These are phyloP conservation scores for Phymorhynchus buccinoides DNA, from an alignment of 1,140 invertebrate genomes.

Conservation along the genomic window DNA sequence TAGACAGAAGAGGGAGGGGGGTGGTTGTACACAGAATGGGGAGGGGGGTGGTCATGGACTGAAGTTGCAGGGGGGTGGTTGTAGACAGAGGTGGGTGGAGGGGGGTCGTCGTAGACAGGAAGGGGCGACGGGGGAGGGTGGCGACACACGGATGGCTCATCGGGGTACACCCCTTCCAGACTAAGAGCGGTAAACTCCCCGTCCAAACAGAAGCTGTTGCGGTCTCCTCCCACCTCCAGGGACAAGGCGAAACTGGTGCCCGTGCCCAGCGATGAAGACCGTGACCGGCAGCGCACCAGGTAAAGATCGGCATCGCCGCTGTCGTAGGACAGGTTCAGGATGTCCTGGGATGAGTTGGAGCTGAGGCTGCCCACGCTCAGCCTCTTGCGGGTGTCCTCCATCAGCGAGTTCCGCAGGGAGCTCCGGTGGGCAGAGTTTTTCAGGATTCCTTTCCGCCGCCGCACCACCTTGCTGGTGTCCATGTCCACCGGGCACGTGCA, in stretches of 20 bases:
- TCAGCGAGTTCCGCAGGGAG: conserved; percentile 26
- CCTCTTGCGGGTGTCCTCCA: conserved; percentile 61
- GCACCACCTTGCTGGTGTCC: conserved; percentile 48
- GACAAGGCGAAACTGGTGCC: background rate
- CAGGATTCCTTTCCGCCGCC: conserved; percentile 58
- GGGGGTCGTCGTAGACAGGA: too few relatives aligned
- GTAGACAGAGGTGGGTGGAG: too few relatives aligned
- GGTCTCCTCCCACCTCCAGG: conserved; percentile 20
- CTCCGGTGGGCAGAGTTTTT: conserved; percentile 49
- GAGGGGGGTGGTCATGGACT: too few relatives aligned
- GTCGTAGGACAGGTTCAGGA: conserved; percentile 71
- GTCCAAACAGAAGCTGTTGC: conserved; percentile 24
- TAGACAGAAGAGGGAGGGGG: too few relatives aligned
- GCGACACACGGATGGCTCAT: too few relatives aligned
- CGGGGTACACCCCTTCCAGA: background rate
- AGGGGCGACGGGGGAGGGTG: too few relatives aligned
- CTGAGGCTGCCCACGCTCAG: conserved; percentile 67
- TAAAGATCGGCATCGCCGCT: conserved; percentile 61
- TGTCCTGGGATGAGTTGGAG: conserved; percentile 71
- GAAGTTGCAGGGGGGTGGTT: too few relatives aligned
- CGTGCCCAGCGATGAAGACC: background rate
- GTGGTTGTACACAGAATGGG: too few relatives aligned
- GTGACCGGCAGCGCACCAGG: background rate
- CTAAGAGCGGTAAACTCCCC: conserved; percentile 28
- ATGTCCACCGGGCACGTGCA: conserved; percentile 31